These are phyloP conservation scores for Platycheirus rosarum DNA, from an alignment of 2,888 invertebrate species.

Conservation along the genomic window DNA sequence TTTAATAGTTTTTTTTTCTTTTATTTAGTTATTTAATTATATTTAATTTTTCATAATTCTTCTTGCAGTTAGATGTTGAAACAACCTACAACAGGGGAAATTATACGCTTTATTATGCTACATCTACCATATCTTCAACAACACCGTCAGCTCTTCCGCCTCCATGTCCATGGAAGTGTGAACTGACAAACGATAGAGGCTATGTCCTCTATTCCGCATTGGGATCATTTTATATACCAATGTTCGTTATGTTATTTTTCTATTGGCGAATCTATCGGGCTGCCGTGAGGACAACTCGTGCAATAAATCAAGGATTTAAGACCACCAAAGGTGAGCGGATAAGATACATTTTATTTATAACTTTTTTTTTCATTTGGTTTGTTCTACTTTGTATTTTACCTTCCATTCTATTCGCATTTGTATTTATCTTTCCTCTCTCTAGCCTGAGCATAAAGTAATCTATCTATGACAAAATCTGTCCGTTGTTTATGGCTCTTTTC, in stretches of 20 bases:
- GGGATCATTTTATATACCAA: constrained; percentile 99
- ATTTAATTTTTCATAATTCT: not conserved
- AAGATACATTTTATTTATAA: constrained; percentile 17
- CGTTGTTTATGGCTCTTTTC: constrained; percentile 49
- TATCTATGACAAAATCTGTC: constrained; percentile 53
- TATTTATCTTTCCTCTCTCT: constrained; percentile 19
- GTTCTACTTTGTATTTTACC: constrained; percentile 39
- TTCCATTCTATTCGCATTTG: constrained; percentile 33
- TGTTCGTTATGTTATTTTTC: constrained; percentile 99
- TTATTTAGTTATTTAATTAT: no score
- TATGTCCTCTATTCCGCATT: constrained; percentile 98
- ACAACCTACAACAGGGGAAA: constrained; percentile 81
- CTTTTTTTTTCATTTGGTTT: constrained; percentile 19
- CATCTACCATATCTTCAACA: constrained; percentile 60
- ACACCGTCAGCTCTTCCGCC: constrained; percentile 81
- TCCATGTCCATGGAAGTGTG: constrained; percentile 93
- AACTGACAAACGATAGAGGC: constrained; percentile 95
- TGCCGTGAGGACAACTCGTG: constrained; percentile 95
- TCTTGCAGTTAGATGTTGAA: constrained; percentile 78
- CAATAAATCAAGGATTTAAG: constrained; percentile 95
- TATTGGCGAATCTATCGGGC: constrained; percentile 98
- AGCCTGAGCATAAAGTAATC: constrained; percentile 51
- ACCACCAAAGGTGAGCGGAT: constrained; percentile 89
- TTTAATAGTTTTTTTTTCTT: no score
- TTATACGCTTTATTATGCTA: constrained; percentile 81